phyloP scores from a whole-genome alignment of 2,888 invertebrate species.

The Ecliptopera silaceata region DNA sequence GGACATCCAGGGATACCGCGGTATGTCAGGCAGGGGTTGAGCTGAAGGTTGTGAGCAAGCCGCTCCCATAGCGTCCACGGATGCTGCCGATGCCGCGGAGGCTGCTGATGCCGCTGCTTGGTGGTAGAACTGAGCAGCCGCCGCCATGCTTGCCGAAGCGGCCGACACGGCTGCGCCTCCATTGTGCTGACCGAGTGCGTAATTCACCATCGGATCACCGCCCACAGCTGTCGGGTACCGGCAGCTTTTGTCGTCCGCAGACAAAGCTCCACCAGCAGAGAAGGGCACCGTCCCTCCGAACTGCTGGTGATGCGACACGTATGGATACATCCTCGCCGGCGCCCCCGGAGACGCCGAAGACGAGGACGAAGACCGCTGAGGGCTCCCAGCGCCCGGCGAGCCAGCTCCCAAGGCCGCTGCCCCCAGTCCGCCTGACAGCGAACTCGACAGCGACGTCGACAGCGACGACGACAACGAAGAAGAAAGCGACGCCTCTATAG shows the following conservation, averaged over 20 bases:
- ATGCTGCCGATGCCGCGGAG: conserved; percentile 88
- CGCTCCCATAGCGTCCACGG: conserved; percentile 91
- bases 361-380: conserved; percentile 84
- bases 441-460: conserved; percentile 81
- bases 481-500: conserved; percentile 86
- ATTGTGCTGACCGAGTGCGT: conserved; percentile 90
- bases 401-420: conserved; percentile 85
- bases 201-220: conserved; percentile 91
- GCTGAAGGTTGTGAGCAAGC: conserved; percentile 91
- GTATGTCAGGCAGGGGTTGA: conserved; percentile 95
- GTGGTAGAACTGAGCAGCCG: conserved; percentile 94
- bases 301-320: conserved; percentile 93
- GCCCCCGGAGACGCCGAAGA: conserved; percentile 88
- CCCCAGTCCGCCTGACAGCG: conserved; percentile 84
- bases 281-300: conserved; percentile 87
- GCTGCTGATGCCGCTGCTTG: conserved; percentile 90
- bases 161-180: conserved; percentile 87
- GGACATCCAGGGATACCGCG: conserved; percentile 98
- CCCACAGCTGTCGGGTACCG: conserved; percentile 87
- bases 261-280: conserved; percentile 86
- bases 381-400: conserved; percentile 83
- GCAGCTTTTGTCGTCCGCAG: conserved; percentile 90
- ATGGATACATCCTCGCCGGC: conserved; percentile 95
- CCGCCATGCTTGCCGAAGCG: conserved; percentile 86
- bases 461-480: conserved; percentile 83